These are phyloP conservation scores for Adela reaumurella DNA, from an alignment of 2,888 invertebrate species.

Conservation along the genomic window DNA sequence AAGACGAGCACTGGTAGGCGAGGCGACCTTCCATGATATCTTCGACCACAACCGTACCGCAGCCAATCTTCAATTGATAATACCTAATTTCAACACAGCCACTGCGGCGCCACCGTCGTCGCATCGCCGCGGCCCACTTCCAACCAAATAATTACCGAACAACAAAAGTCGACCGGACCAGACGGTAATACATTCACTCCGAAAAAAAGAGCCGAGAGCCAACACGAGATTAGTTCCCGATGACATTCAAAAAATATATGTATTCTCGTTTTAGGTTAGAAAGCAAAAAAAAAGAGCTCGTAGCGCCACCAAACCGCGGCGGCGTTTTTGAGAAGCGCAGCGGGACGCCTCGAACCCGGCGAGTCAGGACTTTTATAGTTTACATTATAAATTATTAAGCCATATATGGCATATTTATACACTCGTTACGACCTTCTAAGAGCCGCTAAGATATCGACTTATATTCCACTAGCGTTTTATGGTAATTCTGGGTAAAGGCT, in stretches of 20 bases:
- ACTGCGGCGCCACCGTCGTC: neutral
- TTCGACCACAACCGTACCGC: neutral
- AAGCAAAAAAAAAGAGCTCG: neutral
- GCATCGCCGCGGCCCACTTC: neutral
- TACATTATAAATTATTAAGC: neutral
- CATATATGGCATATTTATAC: neutral
- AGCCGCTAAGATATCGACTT: neutral
- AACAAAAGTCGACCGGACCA: neutral
- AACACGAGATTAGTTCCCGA: slow-evolving; percentile 52
- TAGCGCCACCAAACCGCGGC: neutral
- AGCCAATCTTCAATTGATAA: neutral
- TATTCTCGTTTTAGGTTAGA: slow-evolving; percentile 9
- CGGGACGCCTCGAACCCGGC: neutral
- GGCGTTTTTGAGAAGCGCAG: neutral
- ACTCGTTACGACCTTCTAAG: neutral
- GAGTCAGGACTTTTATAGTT: neutral
- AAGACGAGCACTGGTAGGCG: neutral
- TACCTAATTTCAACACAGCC: neutral
- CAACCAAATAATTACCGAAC: neutral
- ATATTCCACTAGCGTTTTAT: neutral
- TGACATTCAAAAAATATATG: slow-evolving; percentile 54
- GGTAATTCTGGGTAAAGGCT: neutral
- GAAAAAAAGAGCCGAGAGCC: slow-evolving; percentile 15
- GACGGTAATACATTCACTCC: neutral
- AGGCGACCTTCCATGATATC: no score